Base-by-base conservation (phyloP, 2,113 vertebrate species). In the Panurus biarmicus region DNA sequence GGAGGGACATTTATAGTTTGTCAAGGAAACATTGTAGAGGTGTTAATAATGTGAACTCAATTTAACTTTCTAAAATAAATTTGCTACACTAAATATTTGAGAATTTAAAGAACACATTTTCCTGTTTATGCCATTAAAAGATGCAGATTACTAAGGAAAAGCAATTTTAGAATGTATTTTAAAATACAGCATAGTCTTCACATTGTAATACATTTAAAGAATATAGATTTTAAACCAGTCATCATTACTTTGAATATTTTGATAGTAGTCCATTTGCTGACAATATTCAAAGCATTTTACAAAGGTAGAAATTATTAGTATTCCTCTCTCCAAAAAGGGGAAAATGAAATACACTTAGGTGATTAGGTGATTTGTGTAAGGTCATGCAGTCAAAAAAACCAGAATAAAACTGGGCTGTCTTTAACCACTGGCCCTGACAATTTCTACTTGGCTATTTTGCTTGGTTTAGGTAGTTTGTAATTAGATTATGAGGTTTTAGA, bases 31-130 rank as follows among this genome's bases (percentile, higher is more conserved):
- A 66, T 50, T 61, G 28, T 70, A 53, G 60, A 88, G 95, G 61
- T 92, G 84, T 83, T 96, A 95, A 93, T 95, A 96, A 90, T 89
- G 86, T 72, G 58, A 80, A 80, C 85, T 76, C 92, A 87, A 40
- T 92, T 89, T 92, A 94, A 90, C 73, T 91, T 95, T 53, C 58
- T 75, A 36, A 95, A 88, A 75, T 93, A 89, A 85, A 86, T 92
- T 70, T 64, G 33, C 65, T 73, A 15, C 38, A 14, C 9, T 89
- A 90, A 62, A 65, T 79, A 75, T 93, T 48, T 78, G 73, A 90
- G 70, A 81, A 90, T 95, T 89, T 95, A 80, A 91, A 89, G 69
- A 36, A 60, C 14, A 19, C 28, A 33, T 93, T 86, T 94, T 87
- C 51, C 73, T 94, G 54, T 85, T 91, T 90, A 70, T 89, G 62